phyloP scores from a whole-genome alignment of 2,888 invertebrate species.

The Erebia palarica region DNA sequence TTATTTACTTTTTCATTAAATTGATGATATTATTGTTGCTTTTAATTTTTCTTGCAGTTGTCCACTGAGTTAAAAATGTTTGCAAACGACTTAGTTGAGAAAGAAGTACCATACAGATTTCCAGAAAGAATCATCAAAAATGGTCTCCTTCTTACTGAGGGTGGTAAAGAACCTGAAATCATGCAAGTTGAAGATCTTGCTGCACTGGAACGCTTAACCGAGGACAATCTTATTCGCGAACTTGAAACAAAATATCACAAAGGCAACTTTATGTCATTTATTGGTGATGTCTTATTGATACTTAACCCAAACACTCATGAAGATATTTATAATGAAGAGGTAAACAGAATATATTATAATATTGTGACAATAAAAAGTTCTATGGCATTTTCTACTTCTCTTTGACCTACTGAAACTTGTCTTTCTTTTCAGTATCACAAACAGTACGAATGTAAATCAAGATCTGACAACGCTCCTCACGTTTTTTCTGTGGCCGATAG shows the following conservation, averaged over 20 bases:
- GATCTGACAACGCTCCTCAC: slow-evolving; percentile 95
- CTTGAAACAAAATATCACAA: slow-evolving; percentile 85
- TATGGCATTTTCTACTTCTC: slow-evolving; percentile 1
- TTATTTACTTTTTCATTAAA: not conserved
- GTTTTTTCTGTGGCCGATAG: slow-evolving; percentile 94
- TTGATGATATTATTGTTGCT: not conserved
- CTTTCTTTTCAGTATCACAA: slow-evolving; percentile 85
- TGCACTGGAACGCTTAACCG: slow-evolving; percentile 87
- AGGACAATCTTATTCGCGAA: slow-evolving; percentile 86
- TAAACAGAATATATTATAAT: slow-evolving; percentile 60
- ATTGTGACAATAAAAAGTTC: not conserved
- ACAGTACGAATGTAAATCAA: slow-evolving; percentile 91
- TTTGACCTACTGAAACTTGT: not conserved
- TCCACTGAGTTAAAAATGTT: slow-evolving; percentile 87
- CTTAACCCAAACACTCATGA: slow-evolving; percentile 90
- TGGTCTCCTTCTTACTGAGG: slow-evolving; percentile 73
- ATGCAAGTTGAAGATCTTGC: slow-evolving; percentile 94
- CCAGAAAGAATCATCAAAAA: slow-evolving; percentile 78
- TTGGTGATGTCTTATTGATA: slow-evolving; percentile 90
- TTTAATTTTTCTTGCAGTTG: slow-evolving; percentile 74
- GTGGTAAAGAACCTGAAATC: slow-evolving; percentile 83
- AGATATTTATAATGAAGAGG: slow-evolving; percentile 88
- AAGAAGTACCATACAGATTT: slow-evolving; percentile 60
- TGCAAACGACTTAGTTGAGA: slow-evolving; percentile 67
- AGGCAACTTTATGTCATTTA: slow-evolving; percentile 88